Evolutionary conservation across 2,113 vertebrate genomes (phyloP).

Genomic region (Arothron firmamentum): DNA sequence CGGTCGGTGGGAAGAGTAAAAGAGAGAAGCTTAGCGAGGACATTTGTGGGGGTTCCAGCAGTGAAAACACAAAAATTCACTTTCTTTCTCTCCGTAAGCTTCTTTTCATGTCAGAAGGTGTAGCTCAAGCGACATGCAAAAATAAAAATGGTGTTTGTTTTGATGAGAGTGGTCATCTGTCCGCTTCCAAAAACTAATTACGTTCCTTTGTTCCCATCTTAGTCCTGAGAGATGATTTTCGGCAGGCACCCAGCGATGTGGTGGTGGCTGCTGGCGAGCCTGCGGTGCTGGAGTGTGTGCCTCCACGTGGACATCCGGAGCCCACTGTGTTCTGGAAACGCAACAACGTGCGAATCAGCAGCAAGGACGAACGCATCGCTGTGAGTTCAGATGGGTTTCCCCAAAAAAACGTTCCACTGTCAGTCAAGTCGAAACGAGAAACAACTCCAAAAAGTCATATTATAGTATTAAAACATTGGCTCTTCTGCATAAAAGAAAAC

Average conservation of each 20-base stretch:
- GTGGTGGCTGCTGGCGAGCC: slow-evolving; percentile 94
- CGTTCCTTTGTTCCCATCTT: slow-evolving; percentile 37
- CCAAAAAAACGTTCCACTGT: background rate
- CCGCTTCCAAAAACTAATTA: slow-evolving; percentile 34
- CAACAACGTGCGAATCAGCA: slow-evolving; percentile 87
- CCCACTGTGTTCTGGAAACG: slow-evolving; percentile 96
- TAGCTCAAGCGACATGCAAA: slow-evolving; percentile 20
- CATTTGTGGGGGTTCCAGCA: background rate
- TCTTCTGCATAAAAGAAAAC: background rate
- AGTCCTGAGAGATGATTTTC: slow-evolving; percentile 96
- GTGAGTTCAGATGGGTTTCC: slow-evolving; percentile 74
- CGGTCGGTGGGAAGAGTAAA: slow-evolving; percentile 37
- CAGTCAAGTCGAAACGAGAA: background rate
- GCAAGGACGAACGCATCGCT: slow-evolving; percentile 87
- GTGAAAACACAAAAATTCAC: slow-evolving; percentile 36
- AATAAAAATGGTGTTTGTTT: slow-evolving; percentile 30
- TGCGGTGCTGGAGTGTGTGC: slow-evolving; percentile 90
- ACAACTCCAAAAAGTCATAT: background rate
- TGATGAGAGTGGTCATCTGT: slow-evolving; percentile 13
- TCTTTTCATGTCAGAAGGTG: slow-evolving; percentile 17
- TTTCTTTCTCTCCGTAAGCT: slow-evolving; percentile 27
- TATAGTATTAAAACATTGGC: background rate
- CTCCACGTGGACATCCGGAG: slow-evolving; percentile 93
- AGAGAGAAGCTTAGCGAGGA: slow-evolving; percentile 30
- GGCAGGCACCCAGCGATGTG: slow-evolving; percentile 93